A percentile compares a stretch with the other conserved stretches of the same genome.
These are phyloP conservation scores for Athene cunicularia DNA, from an alignment of 2,113 vertebrate species.

Conservation along the genomic window DNA sequence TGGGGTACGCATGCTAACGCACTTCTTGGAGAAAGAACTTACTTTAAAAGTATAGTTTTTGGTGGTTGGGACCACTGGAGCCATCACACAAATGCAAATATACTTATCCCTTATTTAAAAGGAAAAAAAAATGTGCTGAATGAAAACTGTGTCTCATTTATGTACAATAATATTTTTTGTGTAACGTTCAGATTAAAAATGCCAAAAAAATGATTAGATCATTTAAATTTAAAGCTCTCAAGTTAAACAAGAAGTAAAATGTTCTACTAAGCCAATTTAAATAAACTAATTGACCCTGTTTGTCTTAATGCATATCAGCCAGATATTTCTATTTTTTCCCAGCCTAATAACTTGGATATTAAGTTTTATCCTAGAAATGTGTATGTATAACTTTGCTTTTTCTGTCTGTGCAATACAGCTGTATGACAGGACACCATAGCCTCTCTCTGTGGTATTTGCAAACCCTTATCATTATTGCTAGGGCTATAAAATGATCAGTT, in stretches of 20 bases:
- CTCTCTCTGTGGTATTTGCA: conserved; percentile 1
- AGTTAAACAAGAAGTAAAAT: conserved; percentile 50
- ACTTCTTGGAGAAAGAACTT: not conserved
- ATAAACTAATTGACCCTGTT: conserved; percentile 28
- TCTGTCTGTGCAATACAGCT: not conserved
- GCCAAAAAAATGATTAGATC: not conserved
- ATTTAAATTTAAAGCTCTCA: conserved; percentile 32
- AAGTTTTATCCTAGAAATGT: conserved; percentile 14
- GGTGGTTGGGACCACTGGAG: not conserved
- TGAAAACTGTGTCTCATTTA: conserved; percentile 5
- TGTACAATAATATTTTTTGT: not conserved
- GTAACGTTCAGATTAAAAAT: not conserved
- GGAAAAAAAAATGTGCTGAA: conserved; percentile 7
- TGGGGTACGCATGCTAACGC: fast-evolving
- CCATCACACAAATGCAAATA: not conserved
- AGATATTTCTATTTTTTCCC: not conserved
- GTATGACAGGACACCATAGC: not conserved
- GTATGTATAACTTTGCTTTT: not conserved
- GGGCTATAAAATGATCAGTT: conserved; percentile 18
- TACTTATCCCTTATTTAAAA: not conserved
- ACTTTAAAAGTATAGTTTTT: not conserved
- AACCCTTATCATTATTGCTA: conserved; percentile 4
- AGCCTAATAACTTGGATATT: not conserved
- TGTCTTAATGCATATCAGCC: conserved; percentile 26
- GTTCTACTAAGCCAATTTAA: conserved; percentile 20